Evolutionary conservation across 2,888 invertebrate genomes (phyloP).

Genomic region (Chironomus riparius): DNA sequence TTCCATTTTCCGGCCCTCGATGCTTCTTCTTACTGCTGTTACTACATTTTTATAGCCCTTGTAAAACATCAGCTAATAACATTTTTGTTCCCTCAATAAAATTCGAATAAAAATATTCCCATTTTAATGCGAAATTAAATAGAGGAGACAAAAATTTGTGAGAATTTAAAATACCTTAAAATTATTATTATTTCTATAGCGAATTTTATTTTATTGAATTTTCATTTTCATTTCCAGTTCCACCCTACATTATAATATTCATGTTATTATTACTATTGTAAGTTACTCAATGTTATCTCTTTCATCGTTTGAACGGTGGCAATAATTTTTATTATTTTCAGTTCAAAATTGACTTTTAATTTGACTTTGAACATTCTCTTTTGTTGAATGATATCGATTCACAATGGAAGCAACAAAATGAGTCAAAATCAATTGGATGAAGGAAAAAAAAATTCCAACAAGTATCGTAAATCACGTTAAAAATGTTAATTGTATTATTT

Average conservation of each 20-base stretch:
- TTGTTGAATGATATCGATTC: neutral
- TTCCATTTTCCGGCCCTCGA: neutral
- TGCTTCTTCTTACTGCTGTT: too few species aligned
- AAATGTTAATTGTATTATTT: conserved; percentile 15
- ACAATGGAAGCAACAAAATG: neutral
- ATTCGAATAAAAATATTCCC: too few species aligned
- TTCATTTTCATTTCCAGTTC: neutral
- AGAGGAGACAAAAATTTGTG: too few species aligned
- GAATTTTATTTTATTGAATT: conserved; percentile 18
- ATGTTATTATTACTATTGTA: neutral
- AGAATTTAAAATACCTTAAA: neutral
- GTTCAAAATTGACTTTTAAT: conserved; percentile 23
- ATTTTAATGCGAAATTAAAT: too few species aligned
- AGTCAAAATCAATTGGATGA: neutral
- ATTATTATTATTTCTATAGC: conserved; percentile 15
- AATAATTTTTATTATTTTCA: neutral
- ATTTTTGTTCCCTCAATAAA: too few species aligned
- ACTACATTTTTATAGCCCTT: too few species aligned
- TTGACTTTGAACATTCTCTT: conserved; percentile 7
- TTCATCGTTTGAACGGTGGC: neutral
- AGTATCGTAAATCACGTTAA: conserved; percentile 23
- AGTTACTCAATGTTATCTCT: neutral
- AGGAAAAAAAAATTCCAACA: neutral
- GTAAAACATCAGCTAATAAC: too few species aligned
- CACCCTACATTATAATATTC: neutral